A percentile compares a stretch with the other conserved stretches of the same genome.
Evolutionary conservation across 2,888 invertebrate genomes (phyloP).

Genomic region (Altica lythri): DNA sequence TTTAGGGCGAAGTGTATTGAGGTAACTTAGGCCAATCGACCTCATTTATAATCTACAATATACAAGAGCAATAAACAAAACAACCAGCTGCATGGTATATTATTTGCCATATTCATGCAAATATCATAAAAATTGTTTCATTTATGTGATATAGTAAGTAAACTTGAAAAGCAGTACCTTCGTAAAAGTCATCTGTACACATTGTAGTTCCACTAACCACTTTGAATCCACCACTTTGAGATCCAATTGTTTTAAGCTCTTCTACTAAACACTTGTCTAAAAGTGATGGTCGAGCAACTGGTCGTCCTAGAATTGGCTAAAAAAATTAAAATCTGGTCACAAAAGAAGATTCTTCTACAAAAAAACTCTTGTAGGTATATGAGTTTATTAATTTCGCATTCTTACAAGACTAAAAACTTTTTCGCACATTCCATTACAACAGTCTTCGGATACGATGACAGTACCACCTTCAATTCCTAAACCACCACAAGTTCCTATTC

Average conservation of each 20-base stretch:
- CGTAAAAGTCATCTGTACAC: slow-evolving; percentile 98
- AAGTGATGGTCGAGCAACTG: slow-evolving; percentile 78
- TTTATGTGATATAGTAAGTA: background rate
- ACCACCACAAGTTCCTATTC: slow-evolving; percentile 94
- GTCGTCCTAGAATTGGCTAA: slow-evolving; percentile 84
- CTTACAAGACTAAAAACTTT: slow-evolving; percentile 83
- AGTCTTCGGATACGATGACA: slow-evolving; percentile 90
- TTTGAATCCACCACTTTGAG: slow-evolving; percentile 81
- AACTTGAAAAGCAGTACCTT: slow-evolving; percentile 64
- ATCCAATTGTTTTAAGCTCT: slow-evolving; percentile 77
- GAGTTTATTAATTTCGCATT: background rate
- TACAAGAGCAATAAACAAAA: too few species aligned
- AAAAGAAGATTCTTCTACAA: background rate
- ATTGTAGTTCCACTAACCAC: slow-evolving; percentile 90
- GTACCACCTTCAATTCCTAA: slow-evolving; percentile 92
- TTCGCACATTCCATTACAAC: slow-evolving; percentile 83
- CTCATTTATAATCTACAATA: too few species aligned
- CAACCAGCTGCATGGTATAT: too few species aligned
- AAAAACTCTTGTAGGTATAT: slow-evolving; percentile 26
- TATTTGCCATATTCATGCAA: too few species aligned
- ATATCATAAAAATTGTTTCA: too few species aligned
- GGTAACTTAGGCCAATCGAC: too few species aligned
- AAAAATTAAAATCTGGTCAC: too few species aligned
- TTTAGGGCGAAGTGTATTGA: too few species aligned
- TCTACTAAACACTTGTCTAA: slow-evolving; percentile 79